Evolutionary conservation across 2,113 vertebrate species (phyloP).

Genomic region (Cyrtonyx montezumae): DNA sequence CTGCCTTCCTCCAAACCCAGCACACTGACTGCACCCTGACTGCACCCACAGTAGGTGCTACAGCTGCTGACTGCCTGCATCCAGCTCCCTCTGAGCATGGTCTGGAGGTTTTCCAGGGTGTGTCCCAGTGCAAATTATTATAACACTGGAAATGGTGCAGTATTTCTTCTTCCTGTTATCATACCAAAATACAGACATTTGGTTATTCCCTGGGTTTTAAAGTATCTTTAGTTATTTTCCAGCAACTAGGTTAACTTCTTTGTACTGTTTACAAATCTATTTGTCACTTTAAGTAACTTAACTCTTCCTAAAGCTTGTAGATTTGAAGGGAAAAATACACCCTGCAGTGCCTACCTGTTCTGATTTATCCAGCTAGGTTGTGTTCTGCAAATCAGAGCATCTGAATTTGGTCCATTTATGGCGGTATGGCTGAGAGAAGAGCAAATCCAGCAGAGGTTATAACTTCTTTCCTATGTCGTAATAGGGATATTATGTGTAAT

Average conservation of each 20-base stretch:
- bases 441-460: neutral
- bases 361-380: neutral
- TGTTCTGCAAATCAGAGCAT: neutral
- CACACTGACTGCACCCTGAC: accelerated
- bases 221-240: neutral
- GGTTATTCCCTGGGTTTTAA: neutral
- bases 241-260: neutral
- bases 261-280: neutral
- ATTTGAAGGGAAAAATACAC: neutral
- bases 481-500: conserved; percentile 8
- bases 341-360: neutral
- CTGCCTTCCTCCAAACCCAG: neutral
- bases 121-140: neutral
- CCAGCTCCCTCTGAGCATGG: neutral
- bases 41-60: accelerated
- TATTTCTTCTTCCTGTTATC: neutral
- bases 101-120: neutral
- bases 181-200: neutral
- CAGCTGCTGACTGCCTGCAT: neutral
- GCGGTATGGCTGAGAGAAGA: neutral
- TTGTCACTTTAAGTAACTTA: neutral
- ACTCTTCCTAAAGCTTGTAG: neutral
- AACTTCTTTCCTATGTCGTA: conserved; percentile 1
- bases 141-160: neutral
- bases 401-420: neutral